phyloP scores from a whole-genome alignment of 92 coral and sea anemone genomes.

The Paramuricea clavata region DNA sequence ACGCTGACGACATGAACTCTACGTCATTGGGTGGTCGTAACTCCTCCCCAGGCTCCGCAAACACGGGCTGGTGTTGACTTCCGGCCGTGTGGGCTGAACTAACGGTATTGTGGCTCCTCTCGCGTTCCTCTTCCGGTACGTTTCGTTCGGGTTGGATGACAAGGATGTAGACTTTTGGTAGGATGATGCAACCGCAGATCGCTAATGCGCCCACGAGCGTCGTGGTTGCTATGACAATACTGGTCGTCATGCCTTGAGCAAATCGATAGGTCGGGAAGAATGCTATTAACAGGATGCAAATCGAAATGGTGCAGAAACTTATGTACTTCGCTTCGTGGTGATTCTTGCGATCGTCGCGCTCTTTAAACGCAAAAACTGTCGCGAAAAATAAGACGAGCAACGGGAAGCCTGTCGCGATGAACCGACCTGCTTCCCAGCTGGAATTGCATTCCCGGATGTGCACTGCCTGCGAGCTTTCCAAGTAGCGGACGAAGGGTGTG shows the following conservation, averaged over 20 bases:
- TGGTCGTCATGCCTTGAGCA: constrained; percentile 86
- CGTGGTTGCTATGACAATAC: constrained; percentile 82
- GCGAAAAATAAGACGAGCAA: constrained; percentile 74
- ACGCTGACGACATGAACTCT: constrained; percentile 19
- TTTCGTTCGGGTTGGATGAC: constrained; percentile 78
- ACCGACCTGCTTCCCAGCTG: constrained; percentile 68
- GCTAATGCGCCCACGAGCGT: constrained; percentile 81
- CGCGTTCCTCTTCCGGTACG: constrained; percentile 29
- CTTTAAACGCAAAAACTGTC: constrained; percentile 83
- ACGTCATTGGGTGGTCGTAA: constrained; percentile 5
- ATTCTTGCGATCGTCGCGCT: constrained; percentile 80
- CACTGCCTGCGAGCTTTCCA: constrained; percentile 63
- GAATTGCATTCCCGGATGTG: constrained; percentile 85
- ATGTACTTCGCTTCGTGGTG: constrained; percentile 90
- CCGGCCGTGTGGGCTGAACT: constrained; percentile 48
- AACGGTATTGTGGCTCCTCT: constrained; percentile 24
- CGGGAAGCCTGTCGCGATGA: constrained; percentile 79
- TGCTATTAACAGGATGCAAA: constrained; percentile 86
- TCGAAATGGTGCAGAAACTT: constrained; percentile 90
- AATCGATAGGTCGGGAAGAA: constrained; percentile 93
- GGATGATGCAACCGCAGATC: constrained; percentile 82
- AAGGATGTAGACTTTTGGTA: constrained; percentile 87
- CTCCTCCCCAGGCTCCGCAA: constrained; percentile 24
- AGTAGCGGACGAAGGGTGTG: constrained; percentile 65
- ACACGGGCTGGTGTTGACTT: constrained; percentile 41